Evolutionary conservation across 2,888 invertebrate genomes (phyloP), one percentile per base, ranked within the genome.

Genomic region (Diaperis boleti): DNA sequence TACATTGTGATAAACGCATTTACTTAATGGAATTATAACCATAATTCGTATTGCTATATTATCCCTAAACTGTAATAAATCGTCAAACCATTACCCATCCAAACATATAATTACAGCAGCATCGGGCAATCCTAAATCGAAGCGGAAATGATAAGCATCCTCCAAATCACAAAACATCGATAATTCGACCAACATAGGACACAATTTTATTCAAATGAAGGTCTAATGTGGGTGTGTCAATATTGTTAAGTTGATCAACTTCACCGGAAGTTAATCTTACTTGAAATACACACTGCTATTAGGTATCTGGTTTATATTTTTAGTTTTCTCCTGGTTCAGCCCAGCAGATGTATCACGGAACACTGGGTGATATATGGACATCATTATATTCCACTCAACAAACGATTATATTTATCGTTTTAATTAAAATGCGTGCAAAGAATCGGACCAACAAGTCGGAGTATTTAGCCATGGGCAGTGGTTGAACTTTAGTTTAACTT

Each of bases 161-260:
- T n/a, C 50, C 62, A 50, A 41, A 49, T 62, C 59, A 39, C 45
- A 42, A 62, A 56, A 56, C 57, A 17, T 44, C 44, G 18, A 57
- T 59, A 63, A 52, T 57, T 62, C n/a, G 57, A 44, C 57, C 50
- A 41, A 52, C 49, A 52, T 47, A 49, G 50, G 29, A 45, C 50
- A 57, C 45, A 37, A 52, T 62, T 62, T 57, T 44, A 45, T 59
- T 59, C 59, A 57, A 62, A 62, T 62, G 42, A 33, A 20, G 44
- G 45, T 56, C 56, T 57, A 57, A 50, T 61, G 55, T 56, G 55
- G 65, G 65, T 60, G 67, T 60, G 67, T 44, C 67, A 22, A 42
- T 57, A 64, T 62, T 64, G 64, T 64, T 66, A 64, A 61, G 64
- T 63, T 55, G 60, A 66, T 62, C 66, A 62, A 66, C 64, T 64